phyloP scores from a whole-genome alignment of 2,797 vertebrate genomes.

The Sebastes nivosus region DNA sequence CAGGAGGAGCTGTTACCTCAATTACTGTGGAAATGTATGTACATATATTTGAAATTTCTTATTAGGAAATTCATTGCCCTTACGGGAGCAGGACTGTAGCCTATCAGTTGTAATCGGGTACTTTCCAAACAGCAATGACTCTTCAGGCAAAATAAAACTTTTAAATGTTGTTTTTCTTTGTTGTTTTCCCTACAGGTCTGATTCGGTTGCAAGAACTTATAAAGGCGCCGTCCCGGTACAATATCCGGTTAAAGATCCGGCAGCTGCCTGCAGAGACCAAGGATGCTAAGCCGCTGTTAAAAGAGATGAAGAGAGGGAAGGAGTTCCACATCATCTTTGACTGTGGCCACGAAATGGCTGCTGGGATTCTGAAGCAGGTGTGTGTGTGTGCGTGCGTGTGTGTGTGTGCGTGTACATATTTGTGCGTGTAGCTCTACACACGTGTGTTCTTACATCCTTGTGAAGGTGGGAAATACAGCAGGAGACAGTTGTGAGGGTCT shows the following conservation, averaged over 20 bases:
- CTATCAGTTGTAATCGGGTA: no score
- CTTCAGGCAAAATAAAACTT: neutral
- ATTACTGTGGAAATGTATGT: conserved; percentile 40
- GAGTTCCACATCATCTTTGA: conserved; percentile 99
- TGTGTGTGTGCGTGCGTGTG: conserved; percentile 24
- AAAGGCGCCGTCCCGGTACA: conserved; percentile 98
- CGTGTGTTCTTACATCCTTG: neutral
- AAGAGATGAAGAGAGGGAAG: conserved; percentile 98
- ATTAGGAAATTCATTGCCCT: conserved; percentile 21
- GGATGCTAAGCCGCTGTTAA: conserved; percentile 95
- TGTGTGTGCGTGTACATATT: neutral
- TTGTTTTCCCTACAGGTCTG: conserved; percentile 82
- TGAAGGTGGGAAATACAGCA: neutral
- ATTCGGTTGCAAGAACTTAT: conserved; percentile 98
- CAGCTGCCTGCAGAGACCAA: conserved; percentile 94
- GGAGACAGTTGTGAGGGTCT: neutral
- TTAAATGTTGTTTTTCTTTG: neutral
- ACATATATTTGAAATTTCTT: conserved; percentile 40
- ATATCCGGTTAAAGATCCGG: conserved; percentile 96
- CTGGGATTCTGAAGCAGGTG: conserved; percentile 97
- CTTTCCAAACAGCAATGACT: neutral
- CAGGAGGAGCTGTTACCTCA: conserved; percentile 40
- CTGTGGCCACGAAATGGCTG: conserved; percentile 97
- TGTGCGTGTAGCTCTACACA: neutral
- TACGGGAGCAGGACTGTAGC: neutral